These are phyloP conservation scores for Phyllotis vaccarum DNA, from an alignment of 2,797 vertebrate species.

Conservation along the genomic window DNA sequence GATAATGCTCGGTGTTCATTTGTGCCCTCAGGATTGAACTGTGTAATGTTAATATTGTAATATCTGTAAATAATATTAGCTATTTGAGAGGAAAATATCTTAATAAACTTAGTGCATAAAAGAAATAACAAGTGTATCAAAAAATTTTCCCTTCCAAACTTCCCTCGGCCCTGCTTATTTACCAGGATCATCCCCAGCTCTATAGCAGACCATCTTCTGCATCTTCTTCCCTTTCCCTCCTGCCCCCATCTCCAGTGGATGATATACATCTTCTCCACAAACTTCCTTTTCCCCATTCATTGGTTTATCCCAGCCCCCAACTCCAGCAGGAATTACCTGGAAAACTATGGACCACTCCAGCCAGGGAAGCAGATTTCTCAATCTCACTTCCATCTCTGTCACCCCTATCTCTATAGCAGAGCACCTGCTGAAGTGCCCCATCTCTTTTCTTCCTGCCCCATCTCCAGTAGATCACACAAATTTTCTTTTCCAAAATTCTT, in stretches of 20 bases:
- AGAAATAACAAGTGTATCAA: neutral
- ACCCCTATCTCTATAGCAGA: neutral
- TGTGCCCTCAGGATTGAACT: conserved; percentile 9
- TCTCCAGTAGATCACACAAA: neutral
- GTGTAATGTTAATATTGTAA: neutral
- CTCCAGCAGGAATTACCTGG: neutral
- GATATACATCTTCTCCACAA: neutral
- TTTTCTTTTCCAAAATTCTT: neutral
- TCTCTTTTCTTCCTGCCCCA: neutral
- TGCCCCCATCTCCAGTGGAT: neutral
- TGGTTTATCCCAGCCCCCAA: neutral
- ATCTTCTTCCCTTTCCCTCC: neutral
- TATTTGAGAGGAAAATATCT: neutral
- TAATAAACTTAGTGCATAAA: conserved; percentile 33
- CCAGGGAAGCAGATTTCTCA: neutral
- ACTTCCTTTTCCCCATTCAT: neutral
- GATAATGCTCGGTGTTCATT: neutral
- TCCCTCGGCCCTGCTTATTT: neutral
- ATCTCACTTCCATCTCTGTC: neutral
- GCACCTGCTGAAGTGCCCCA: neutral
- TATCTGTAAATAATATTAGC: conserved; percentile 49
- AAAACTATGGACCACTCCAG: neutral
- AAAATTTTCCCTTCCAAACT: neutral
- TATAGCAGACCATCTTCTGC: neutral
- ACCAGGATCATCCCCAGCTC: neutral